Conservation (phyloP, 2,797 vertebrate species). For the Tragopan temminckii region DNA sequence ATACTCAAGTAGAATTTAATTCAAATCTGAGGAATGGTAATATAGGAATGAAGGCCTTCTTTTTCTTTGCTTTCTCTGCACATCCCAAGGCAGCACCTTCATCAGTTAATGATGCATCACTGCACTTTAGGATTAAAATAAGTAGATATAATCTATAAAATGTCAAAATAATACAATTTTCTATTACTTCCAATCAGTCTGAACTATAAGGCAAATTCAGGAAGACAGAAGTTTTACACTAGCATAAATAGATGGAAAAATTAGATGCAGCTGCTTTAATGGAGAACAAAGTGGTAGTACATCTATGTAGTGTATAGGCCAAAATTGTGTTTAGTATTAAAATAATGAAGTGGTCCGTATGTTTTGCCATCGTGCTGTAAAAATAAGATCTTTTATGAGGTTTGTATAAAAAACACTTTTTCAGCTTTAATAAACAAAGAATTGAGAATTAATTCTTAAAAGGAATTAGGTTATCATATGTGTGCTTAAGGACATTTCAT, state of each 20-base stretch:
- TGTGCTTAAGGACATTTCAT: background rate
- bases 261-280: conserved; percentile 52
- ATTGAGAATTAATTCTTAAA: fast-evolving
- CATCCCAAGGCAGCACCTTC: conserved; percentile 33
- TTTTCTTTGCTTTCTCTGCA: conserved; percentile 2
- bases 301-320: background rate
- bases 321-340: background rate
- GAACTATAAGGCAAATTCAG: conserved; percentile 50
- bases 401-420: background rate
- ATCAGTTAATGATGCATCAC: background rate
- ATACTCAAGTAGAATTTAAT: conserved; percentile 16
- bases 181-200: background rate
- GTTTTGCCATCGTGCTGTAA: background rate
- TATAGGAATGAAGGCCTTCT: background rate
- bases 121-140: conserved; percentile 30
- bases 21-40: conserved; percentile 34
- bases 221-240: background rate
- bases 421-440: background rate
- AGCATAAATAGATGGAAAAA: conserved; percentile 63
- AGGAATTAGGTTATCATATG: background rate
- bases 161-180: background rate
- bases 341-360: background rate
- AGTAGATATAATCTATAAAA: background rate
- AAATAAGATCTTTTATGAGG: background rate
- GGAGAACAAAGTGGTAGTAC: conserved; percentile 25